phyloP scores from a whole-genome alignment of 23 tunicate genomes.

The Styela clava region DNA sequence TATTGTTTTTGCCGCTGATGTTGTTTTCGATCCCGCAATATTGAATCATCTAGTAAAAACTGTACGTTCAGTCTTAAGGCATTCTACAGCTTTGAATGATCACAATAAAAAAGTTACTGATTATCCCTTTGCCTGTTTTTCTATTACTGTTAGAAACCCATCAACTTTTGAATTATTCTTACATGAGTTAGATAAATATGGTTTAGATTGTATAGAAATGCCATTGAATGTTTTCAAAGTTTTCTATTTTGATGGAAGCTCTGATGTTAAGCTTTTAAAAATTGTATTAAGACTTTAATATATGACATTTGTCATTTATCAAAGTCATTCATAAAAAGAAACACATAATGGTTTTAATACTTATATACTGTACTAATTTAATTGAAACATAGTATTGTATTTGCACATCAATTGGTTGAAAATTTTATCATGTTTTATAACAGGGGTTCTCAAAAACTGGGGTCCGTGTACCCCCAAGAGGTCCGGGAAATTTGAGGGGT shows the following conservation, averaged over 20 bases:
- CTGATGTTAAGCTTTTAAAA: not conserved
- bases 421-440: too few species aligned
- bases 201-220: not conserved
- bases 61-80: not conserved
- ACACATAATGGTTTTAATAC: too few species aligned
- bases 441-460: too few species aligned
- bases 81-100: not conserved
- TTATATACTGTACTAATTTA: too few species aligned
- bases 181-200: not conserved
- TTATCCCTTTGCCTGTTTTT: not conserved
- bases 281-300: not conserved
- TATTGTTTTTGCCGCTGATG: conserved; percentile 18
- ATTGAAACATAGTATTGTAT: too few species aligned
- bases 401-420: too few species aligned
- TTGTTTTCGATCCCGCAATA: conserved; percentile 10
- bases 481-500: too few species aligned
- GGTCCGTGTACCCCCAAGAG: too few species aligned
- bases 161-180: not conserved
- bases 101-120: not conserved
- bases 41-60: not conserved
- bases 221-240: not conserved
- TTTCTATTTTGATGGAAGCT: not conserved
- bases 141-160: not conserved
- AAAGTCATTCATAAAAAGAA: too few species aligned
- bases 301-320: too few species aligned